Conservation (phyloP, 2,888 invertebrate genomes). For the Andrena trimmerana region DNA sequence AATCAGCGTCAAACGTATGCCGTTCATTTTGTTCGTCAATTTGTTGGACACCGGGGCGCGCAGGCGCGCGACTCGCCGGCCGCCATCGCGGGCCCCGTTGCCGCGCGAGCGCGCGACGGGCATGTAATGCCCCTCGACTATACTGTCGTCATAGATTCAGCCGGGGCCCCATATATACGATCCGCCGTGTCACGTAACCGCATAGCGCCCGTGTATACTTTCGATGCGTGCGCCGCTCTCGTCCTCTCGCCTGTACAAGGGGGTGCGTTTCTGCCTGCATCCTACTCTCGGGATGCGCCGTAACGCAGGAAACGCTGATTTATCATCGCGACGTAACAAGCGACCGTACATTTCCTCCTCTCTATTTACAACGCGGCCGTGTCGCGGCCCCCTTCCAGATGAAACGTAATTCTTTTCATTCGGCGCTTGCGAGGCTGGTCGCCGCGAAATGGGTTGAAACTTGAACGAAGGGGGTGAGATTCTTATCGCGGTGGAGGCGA, state of each 20-base stretch:
- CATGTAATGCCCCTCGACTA: constrained; percentile 36
- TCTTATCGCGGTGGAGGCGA: no score
- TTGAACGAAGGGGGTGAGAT: not conserved
- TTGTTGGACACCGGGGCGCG: constrained; percentile 43
- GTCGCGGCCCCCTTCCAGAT: not conserved
- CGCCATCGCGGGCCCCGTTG: constrained; percentile 15
- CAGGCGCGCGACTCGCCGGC: constrained; percentile 4
- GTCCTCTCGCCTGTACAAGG: not conserved
- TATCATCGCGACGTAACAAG: constrained; percentile 46
- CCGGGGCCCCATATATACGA: constrained; percentile 37
- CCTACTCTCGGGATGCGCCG: constrained; percentile 26
- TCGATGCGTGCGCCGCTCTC: constrained; percentile 22
- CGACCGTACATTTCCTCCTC: constrained; percentile 34
- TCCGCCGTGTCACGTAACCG: constrained; percentile 37
- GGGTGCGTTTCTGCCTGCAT: constrained; percentile 33
- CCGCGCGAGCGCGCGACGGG: not conserved
- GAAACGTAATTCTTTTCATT: constrained; percentile 15
- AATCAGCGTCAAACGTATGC: constrained; percentile 54
- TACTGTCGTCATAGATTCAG: constrained; percentile 58
- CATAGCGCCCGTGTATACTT: constrained; percentile 14
- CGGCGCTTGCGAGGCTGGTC: not conserved
- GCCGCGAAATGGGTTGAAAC: not conserved
- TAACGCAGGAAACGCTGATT: constrained; percentile 50
- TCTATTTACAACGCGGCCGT: constrained; percentile 18
- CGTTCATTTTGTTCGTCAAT: constrained; percentile 61